Evolutionary conservation across 2,888 invertebrate species (phyloP).

Genomic region (Pterostichus madidus): DNA sequence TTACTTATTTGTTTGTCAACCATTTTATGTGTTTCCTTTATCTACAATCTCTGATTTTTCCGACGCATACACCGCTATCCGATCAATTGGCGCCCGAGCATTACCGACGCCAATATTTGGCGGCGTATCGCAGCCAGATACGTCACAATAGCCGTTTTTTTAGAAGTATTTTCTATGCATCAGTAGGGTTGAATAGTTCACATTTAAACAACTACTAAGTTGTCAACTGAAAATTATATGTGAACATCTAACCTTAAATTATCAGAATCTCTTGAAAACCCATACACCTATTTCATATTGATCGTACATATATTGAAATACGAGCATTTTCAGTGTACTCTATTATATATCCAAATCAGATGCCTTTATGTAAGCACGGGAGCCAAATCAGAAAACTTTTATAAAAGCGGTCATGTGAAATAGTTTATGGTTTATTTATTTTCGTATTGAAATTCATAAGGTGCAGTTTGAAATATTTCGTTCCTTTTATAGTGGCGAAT

Average conservation of each 20-base stretch:
- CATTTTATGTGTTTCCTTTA: no score
- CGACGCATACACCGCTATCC: no score
- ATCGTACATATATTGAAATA: slow-evolving; percentile 37
- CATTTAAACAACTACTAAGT: no score
- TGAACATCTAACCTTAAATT: neutral
- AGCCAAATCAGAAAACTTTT: slow-evolving; percentile 6
- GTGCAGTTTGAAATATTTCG: slow-evolving; percentile 31
- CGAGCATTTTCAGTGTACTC: neutral
- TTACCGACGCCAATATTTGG: no score
- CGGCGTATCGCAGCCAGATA: no score
- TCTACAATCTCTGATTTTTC: no score
- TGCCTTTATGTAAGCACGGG: neutral
- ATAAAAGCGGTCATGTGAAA: slow-evolving; percentile 49
- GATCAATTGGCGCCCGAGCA: no score
- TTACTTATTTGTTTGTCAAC: no score
- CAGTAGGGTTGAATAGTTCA: neutral
- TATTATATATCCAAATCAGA: neutral
- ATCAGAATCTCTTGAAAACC: slow-evolving; percentile 1
- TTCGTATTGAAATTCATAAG: slow-evolving; percentile 54
- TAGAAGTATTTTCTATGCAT: neutral
- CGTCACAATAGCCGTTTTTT: no score
- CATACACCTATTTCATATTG: slow-evolving; percentile 47
- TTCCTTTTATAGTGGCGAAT: neutral
- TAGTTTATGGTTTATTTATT: slow-evolving; percentile 59
- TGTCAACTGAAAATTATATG: neutral